Conservation (phyloP, 2,113 vertebrate genomes). For the Hippotragus niger region DNA sequence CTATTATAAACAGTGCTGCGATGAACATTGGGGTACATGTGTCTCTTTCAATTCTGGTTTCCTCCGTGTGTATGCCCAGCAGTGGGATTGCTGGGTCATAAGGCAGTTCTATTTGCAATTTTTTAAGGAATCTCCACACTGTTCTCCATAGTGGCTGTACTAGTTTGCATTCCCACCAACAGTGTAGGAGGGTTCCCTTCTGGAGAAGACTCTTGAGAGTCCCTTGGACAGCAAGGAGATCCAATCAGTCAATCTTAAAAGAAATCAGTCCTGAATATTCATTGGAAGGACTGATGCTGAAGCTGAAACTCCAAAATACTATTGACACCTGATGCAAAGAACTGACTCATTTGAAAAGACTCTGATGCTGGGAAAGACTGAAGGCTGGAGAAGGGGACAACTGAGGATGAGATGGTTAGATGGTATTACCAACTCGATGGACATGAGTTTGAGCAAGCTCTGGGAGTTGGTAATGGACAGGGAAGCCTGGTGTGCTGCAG, state of each 20-base stretch:
- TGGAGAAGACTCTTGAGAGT: background rate
- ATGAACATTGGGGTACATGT: too few species aligned
- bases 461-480: background rate
- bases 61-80: too few species aligned
- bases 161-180: too few species aligned
- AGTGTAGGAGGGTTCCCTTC: too few species aligned
- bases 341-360: background rate
- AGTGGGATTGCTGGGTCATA: too few species aligned
- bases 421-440: fast-evolving
- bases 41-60: too few species aligned
- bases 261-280: background rate
- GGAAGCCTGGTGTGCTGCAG: background rate
- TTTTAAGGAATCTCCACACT: too few species aligned
- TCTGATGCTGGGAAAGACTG: background rate
- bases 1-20: too few species aligned
- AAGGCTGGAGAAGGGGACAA: background rate
- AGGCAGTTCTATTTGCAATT: too few species aligned
- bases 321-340: background rate
- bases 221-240: background rate
- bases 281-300: background rate
- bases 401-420: background rate
- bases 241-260: background rate
- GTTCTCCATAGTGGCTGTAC: too few species aligned
- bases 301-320: background rate
- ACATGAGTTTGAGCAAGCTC: background rate